phyloP scores from a whole-genome alignment of 2,888 invertebrate species.

The Platynereis dumerilii region DNA sequence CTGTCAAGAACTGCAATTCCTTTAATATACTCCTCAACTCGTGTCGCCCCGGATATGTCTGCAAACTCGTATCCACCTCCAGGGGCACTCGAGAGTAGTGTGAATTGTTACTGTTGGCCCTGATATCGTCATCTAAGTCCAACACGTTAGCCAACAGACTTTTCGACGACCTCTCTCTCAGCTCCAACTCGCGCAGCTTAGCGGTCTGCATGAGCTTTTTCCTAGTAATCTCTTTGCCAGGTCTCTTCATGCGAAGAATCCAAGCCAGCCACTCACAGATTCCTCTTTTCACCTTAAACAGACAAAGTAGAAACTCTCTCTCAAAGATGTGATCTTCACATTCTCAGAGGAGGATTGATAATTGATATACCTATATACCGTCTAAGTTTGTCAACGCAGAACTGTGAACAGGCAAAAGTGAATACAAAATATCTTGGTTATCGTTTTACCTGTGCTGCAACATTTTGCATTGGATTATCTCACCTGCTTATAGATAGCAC shows the following conservation, averaged over 20 bases:
- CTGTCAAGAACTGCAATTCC: conserved; percentile 91
- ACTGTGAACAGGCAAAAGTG: no score
- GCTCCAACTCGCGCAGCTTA: conserved; percentile 83
- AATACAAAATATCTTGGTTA: no score
- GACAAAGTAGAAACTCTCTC: conserved; percentile 4
- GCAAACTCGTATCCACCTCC: conserved; percentile 7
- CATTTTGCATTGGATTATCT: no score
- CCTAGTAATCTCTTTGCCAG: conserved; percentile 88
- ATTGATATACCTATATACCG: no score
- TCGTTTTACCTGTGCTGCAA: no score
- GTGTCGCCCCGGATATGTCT: conserved; percentile 58
- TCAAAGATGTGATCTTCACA: neutral
- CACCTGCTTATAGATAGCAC: no score
- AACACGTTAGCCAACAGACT: conserved; percentile 94
- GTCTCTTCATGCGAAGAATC: conserved; percentile 93
- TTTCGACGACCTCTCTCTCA: conserved; percentile 91
- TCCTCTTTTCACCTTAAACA: conserved; percentile 84
- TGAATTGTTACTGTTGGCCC: conserved; percentile 21
- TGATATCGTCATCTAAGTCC: conserved; percentile 95
- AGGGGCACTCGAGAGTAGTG: conserved; percentile 16
- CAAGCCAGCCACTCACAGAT: conserved; percentile 98
- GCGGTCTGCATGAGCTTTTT: conserved; percentile 89
- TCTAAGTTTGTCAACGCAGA: no score
- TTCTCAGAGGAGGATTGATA: no score
- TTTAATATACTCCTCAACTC: conserved; percentile 94